Conservation (phyloP, 37 sponge, comb jelly and placozoan genomes). For the Amphimedon queenslandica region DNA sequence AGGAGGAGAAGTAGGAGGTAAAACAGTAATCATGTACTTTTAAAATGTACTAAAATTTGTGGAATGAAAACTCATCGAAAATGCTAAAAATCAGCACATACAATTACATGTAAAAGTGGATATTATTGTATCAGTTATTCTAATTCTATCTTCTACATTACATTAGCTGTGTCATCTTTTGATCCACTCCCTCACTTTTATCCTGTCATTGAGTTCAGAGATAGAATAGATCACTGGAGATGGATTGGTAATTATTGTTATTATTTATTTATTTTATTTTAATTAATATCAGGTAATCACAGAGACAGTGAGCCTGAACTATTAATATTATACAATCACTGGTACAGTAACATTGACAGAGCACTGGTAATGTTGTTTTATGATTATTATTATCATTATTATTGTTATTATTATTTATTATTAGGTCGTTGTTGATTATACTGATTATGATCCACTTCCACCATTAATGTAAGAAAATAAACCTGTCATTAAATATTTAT, state of each 20-base stretch:
- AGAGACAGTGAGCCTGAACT: conserved; percentile 68
- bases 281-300: conserved; percentile 43
- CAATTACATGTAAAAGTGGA: background rate
- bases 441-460: conserved; percentile 56
- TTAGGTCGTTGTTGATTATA: conserved; percentile 53
- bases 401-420: background rate
- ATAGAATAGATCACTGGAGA: conserved; percentile 81
- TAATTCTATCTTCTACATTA: background rate
- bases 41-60: background rate
- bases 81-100: background rate
- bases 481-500: too few species aligned
- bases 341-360: conserved; percentile 62
- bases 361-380: conserved; percentile 61
- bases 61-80: background rate
- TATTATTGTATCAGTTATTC: too few species aligned
- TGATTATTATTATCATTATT: too few species aligned
- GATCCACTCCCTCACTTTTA: conserved; percentile 64
- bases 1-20: conserved; percentile 70
- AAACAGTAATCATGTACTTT: background rate
- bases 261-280: too few species aligned
- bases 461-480: conserved; percentile 18
- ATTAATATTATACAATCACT: conserved; percentile 54
- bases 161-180: conserved; percentile 49
- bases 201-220: conserved; percentile 73
- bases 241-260: conserved; percentile 59